Evolutionary conservation across 2,113 vertebrate species (phyloP), one percentile per base, ranked within the genome.

Genomic region (Scopus umbretta): DNA sequence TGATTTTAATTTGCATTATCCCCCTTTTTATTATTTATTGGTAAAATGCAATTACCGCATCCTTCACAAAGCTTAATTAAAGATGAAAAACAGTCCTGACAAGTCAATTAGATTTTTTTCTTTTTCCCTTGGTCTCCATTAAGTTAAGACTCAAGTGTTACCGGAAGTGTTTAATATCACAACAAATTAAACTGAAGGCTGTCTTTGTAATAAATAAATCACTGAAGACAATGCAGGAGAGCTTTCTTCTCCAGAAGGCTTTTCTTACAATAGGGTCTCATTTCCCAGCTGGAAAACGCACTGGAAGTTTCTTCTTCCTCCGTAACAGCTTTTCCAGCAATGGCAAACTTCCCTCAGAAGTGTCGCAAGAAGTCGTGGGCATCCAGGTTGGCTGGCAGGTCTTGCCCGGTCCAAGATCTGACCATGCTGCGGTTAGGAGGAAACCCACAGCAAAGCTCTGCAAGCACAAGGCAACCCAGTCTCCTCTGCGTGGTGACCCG

Each of bases 121-220:
- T 71, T 75, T 55, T 58, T 27, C 16, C 73, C 66, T 84, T 59
- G 45, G 67, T 91, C 71, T 95, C 88, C 94, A 91, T 96, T 97
- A 97, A 96, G 97, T 96, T 92, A 96, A 92, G 94, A 84, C 62
- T 93, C 80, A 66, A 96, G 88, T 86, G 91, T 95, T 93, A 90
- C 80, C 93, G 96, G 93, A 97, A 96, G 88, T 88, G 94, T 96
- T 97, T 96, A 81, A 91, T 96, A 97, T 93, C 95, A 79, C 91
- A 96, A 86, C 88, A 83, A 80, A 83, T 96, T 96, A 89, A 92
- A 94, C 88, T 52, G 43, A 92, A 89, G 86, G 74, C 86, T 73
- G 76, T n/a, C 90, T 90, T 55, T 17, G 4, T 59, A 76, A 95
- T 83, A 92, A 93, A 96, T 80, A 96, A 96, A 97, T 91, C 96